phyloP scores from a whole-genome alignment of 2,797 vertebrate genomes.

The Chrysocyon brachyurus region DNA sequence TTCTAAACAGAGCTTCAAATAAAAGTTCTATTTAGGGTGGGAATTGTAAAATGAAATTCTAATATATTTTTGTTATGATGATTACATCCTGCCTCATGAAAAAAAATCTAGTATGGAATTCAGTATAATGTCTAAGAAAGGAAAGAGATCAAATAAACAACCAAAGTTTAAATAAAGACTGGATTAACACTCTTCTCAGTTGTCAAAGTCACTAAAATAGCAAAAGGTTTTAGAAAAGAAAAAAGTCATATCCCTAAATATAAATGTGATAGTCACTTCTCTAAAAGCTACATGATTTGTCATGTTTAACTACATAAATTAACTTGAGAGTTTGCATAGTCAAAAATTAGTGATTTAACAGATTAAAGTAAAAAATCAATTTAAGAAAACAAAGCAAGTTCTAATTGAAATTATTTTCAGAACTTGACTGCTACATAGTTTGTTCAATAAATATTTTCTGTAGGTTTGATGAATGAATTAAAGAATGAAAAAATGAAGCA shows the following conservation, averaged over 20 bases:
- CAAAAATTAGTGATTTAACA: background rate
- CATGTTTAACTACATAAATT: conserved; percentile 46
- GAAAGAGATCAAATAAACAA: conserved; percentile 52
- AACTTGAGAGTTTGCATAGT: background rate
- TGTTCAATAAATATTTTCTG: conserved; percentile 73
- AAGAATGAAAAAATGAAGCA: conserved; percentile 51
- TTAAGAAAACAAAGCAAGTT: conserved; percentile 52
- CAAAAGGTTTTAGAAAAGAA: conserved; percentile 55
- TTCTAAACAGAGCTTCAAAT: background rate
- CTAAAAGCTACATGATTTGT: background rate
- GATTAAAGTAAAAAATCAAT: conserved; percentile 42
- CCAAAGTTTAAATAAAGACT: conserved; percentile 48
- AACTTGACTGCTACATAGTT: conserved; percentile 54
- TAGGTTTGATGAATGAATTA: conserved; percentile 69
- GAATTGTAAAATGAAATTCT: background rate
- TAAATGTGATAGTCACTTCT: conserved; percentile 36
- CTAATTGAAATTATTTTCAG: conserved; percentile 57
- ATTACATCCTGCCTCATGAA: background rate
- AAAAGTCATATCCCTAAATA: conserved; percentile 69
- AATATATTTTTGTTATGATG: background rate
- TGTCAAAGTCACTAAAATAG: conserved; percentile 72
- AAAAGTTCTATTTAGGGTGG: background rate
- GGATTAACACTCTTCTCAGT: conserved; percentile 52
- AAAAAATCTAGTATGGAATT: background rate
- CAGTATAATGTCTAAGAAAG: background rate